These are phyloP conservation scores for Nemotelus nigrinus DNA, from an alignment of 2,888 invertebrate genomes.

Conservation along the genomic window DNA sequence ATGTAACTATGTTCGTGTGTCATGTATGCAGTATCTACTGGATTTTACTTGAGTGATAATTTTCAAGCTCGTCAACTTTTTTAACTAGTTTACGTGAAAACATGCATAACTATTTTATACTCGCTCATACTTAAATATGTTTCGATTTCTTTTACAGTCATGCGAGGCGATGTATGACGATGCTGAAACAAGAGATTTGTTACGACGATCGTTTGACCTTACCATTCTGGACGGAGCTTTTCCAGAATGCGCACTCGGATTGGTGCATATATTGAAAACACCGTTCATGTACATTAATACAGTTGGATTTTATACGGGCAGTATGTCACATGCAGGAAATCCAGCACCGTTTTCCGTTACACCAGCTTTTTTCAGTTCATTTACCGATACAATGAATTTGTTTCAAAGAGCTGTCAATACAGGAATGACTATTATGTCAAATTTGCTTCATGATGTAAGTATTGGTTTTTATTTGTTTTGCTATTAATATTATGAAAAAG, in stretches of 20 bases:
- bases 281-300: conserved; percentile 88
- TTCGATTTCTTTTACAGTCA: conserved; percentile 66
- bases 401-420: conserved; percentile 73
- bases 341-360: conserved; percentile 80
- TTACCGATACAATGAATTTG: conserved; percentile 80
- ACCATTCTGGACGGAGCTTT: conserved; percentile 81
- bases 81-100: not conserved
- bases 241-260: conserved; percentile 81
- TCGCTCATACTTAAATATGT: not conserved
- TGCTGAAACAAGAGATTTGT: conserved; percentile 74
- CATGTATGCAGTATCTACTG: not conserved
- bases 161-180: conserved; percentile 77
- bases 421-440: conserved; percentile 69
- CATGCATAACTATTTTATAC: not conserved
- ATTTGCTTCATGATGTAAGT: conserved; percentile 72
- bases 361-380: conserved; percentile 76
- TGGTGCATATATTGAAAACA: conserved; percentile 75
- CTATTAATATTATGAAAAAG: too few species aligned
- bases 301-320: conserved; percentile 79
- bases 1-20: not conserved
- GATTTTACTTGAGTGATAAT: not conserved
- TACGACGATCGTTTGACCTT: conserved; percentile 73
- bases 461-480: conserved; percentile 51
- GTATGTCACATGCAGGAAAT: conserved; percentile 76
- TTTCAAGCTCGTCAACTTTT: not conserved